These are phyloP conservation scores for Neopelma chrysocephalum DNA, from an alignment of 2,797 vertebrate genomes.

Conservation along the genomic window DNA sequence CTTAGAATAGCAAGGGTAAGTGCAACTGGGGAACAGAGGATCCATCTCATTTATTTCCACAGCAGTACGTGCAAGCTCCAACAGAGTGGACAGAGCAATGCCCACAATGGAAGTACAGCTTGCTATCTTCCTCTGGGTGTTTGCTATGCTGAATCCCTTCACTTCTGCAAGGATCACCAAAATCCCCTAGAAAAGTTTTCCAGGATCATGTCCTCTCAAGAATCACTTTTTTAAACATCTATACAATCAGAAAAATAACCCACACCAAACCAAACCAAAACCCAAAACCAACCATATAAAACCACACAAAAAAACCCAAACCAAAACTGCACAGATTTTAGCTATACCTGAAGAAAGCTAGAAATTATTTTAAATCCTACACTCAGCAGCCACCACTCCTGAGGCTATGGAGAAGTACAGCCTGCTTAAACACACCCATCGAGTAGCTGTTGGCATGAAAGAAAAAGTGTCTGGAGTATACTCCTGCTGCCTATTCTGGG, in stretches of 20 bases:
- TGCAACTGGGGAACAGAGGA: neutral
- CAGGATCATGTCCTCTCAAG: neutral
- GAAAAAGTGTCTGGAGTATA: neutral
- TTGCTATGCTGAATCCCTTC: neutral
- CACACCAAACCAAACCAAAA: neutral
- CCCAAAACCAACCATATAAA: neutral
- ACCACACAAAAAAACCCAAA: neutral
- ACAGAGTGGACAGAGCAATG: neutral
- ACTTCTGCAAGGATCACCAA: neutral
- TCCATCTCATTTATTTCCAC: neutral
- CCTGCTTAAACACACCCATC: neutral
- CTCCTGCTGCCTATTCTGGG: neutral
- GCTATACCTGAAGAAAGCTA: neutral
- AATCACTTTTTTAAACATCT: neutral
- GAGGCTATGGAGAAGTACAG: neutral
- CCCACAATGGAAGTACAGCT: neutral
- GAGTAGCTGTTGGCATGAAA: neutral
- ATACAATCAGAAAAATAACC: neutral
- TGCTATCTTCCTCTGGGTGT: neutral
- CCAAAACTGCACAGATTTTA: neutral
- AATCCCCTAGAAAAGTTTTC: neutral
- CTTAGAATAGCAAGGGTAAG: neutral
- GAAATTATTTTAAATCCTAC: neutral
- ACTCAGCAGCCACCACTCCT: neutral
- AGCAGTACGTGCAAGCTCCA: neutral